Evolutionary conservation across 2,797 vertebrate genomes (phyloP), one percentile per base, ranked within the genome.

Genomic region (Lepus oiostolus): DNA sequence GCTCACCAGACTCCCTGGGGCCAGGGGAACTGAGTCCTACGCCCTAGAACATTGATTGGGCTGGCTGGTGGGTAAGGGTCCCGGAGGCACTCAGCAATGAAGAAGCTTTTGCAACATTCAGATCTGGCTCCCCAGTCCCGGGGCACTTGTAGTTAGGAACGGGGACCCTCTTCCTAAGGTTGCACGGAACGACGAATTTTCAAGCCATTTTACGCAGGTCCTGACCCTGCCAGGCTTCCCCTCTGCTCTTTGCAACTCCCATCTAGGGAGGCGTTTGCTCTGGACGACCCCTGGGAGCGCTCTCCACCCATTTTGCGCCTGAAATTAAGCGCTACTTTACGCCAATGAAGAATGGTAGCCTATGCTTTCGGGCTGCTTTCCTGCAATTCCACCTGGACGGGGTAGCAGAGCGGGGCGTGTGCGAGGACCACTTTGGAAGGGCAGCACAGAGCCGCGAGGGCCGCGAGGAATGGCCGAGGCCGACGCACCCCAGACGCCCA

Each of bases 381-480:
- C 63, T 91, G 65, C 65, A 52, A 5, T 83, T 92, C 12, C 68
- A 26, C 91, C 67, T 30, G 70, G 88, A 63, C 52, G 6, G 62
- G 72, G 50, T 38, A 71, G 63, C 84, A 82, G n/a, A 35, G 60
- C 26, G 63, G 54, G 62, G 11, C 62, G 58, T 63, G 58, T 7
- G 11, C n/a, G 67, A 92, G 54, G 75, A 17, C 17, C 82, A 80
- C 88, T 88, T 86, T 8, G 38, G 84, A 67, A n/a, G 50, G 38
- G 21, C 80, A 81, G 0, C 30, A 88, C 68, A 52, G 16, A 26
- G 70, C 14, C 26, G 35, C 58, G 50, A 52, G 2, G 1, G 12
- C 21, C 22, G n/a, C 2, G 5, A 96, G 88, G 87, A 92, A 96
- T 67, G 92, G 94, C 92, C n/a, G 19, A 93, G 52, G 70, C 75